Percentiles rank a stretch among this genome's conserved stretches.
These are phyloP conservation scores for Apotomis betuletana DNA, from an alignment of 2,888 invertebrate genomes.

Conservation along the genomic window DNA sequence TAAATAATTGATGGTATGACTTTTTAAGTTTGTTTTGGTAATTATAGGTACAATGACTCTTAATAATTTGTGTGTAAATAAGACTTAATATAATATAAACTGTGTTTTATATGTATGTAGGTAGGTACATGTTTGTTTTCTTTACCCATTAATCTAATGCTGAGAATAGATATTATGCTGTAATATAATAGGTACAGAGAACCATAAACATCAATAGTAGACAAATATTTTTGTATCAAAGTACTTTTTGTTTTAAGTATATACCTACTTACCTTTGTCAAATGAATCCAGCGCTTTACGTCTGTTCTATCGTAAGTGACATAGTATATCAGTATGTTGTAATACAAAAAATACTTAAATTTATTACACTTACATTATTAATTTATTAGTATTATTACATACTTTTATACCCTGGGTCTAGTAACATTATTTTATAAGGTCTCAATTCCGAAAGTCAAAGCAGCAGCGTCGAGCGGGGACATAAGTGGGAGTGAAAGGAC, in stretches of 20 bases:
- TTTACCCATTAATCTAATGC: constrained; percentile 3
- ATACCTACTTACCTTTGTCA: constrained; percentile 8
- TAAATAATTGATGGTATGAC: not conserved
- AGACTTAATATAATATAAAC: constrained; percentile 4
- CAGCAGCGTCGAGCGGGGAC: too few species aligned
- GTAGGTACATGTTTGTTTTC: not conserved
- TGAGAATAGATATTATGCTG: not conserved
- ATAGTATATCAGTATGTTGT: constrained; percentile 3
- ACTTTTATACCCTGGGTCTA: not conserved
- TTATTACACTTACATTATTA: too few species aligned
- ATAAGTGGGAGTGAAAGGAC: too few species aligned
- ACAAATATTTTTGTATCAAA: constrained; percentile 32
- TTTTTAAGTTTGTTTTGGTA: constrained; percentile 2
- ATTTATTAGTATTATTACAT: too few species aligned
- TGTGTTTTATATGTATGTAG: constrained; percentile 17
- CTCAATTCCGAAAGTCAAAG: too few species aligned
- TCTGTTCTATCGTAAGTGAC: constrained; percentile 8
- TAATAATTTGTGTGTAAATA: constrained; percentile 21
- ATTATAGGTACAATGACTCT: not conserved
- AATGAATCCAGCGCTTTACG: constrained; percentile 37
- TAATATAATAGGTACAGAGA: constrained; percentile 22
- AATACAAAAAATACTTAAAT: not conserved
- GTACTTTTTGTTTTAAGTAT: constrained; percentile 11
- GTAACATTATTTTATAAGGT: not conserved
- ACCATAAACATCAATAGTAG: constrained; percentile 15